These are phyloP conservation scores for Limnephilus marmoratus DNA, from an alignment of 2,888 invertebrate genomes.

Conservation along the genomic window DNA sequence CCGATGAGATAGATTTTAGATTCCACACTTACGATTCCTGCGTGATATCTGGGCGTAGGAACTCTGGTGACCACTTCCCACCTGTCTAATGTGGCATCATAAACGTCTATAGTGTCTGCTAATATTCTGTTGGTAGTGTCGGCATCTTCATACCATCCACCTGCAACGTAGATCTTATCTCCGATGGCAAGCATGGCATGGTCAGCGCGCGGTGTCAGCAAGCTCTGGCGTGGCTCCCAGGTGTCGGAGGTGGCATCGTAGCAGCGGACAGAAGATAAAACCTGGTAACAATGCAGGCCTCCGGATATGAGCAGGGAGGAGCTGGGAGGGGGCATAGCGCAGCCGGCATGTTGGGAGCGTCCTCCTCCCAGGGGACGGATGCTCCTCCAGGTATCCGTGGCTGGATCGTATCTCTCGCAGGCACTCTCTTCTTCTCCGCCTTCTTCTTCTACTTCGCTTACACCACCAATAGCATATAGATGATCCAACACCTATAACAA, in stretches of 20 bases:
- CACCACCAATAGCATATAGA: conserved; percentile 82
- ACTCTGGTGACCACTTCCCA: conserved; percentile 81
- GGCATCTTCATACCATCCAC: conserved; percentile 80
- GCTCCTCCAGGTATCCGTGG: conserved; percentile 78
- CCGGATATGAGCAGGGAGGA: conserved; percentile 74
- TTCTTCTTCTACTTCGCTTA: conserved; percentile 75
- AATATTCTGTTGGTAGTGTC: conserved; percentile 72
- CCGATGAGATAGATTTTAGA: conserved; percentile 83
- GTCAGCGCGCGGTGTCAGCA: conserved; percentile 81
- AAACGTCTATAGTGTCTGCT: conserved; percentile 81
- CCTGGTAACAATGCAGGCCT: conserved; percentile 76
- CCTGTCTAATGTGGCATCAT: conserved; percentile 77
- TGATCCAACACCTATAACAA: conserved; percentile 67
- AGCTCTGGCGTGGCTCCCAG: conserved; percentile 77
- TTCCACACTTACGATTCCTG: conserved; percentile 80
- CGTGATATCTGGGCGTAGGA: conserved; percentile 83
- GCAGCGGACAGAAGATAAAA: conserved; percentile 74
- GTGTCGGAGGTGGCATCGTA: conserved; percentile 75
- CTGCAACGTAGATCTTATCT: conserved; percentile 80
- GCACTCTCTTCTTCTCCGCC: conserved; percentile 72
- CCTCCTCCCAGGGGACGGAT: conserved; percentile 77
- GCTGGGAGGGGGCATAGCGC: conserved; percentile 70
- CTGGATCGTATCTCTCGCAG: conserved; percentile 80
- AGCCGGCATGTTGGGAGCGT: conserved; percentile 80
- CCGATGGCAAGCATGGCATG: conserved; percentile 80